Conservation (phyloP, 2,888 invertebrate genomes). For the Cosmorhoe ocellata region DNA sequence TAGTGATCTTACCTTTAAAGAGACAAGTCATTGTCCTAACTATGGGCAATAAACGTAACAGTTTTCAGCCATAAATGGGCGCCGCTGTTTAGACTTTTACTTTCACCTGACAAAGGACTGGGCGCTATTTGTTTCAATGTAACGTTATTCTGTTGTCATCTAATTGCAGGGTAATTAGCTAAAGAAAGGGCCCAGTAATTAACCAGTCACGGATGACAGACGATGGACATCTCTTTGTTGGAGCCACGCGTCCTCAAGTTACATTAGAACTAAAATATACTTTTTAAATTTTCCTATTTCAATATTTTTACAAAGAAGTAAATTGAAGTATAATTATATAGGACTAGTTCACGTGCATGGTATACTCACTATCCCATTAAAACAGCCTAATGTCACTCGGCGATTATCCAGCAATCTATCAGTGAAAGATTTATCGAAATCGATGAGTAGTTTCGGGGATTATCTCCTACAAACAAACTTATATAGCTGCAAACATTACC, state of each 20-base stretch:
- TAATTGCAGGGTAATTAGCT: slow-evolving; percentile 58
- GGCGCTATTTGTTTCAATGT: slow-evolving; percentile 48
- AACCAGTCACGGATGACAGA: slow-evolving; percentile 40
- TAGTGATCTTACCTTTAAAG: slow-evolving; percentile 25
- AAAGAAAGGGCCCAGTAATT: slow-evolving; percentile 48
- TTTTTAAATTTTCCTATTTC: too few species aligned
- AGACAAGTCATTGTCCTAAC: slow-evolving; percentile 34
- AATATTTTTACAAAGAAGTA: too few species aligned
- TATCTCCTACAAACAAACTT: too few species aligned
- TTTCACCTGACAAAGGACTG: slow-evolving; percentile 62
- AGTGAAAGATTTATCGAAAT: too few species aligned
- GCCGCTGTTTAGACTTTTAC: slow-evolving; percentile 55
- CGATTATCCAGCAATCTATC: too few species aligned
- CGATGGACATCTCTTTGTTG: slow-evolving; percentile 35
- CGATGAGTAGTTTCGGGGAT: too few species aligned
- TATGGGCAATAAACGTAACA: slow-evolving; percentile 35
- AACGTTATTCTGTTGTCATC: slow-evolving; percentile 60
- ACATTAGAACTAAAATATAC: too few species aligned
- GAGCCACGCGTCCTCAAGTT: slow-evolving; percentile 56
- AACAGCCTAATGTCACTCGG: too few species aligned
- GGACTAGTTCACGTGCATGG: too few species aligned
- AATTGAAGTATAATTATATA: too few species aligned
- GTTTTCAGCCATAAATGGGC: slow-evolving; percentile 48
- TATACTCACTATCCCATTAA: too few species aligned
- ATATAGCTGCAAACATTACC: too few species aligned